phyloP scores from a whole-genome alignment of 2,888 invertebrate species.

The Tetheella fluctuosa region DNA sequence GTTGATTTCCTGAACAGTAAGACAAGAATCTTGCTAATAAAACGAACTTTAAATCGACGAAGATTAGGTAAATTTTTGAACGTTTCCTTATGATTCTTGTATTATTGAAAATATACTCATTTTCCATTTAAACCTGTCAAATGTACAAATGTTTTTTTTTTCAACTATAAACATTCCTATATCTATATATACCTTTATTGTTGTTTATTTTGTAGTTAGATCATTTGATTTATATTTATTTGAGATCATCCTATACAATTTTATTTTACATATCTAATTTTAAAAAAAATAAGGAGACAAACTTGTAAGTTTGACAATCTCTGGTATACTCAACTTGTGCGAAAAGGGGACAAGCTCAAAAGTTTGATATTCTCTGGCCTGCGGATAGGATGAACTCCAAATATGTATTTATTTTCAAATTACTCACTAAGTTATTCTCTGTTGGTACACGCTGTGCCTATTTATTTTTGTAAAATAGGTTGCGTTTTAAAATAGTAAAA shows the following conservation, averaged over 20 bases:
- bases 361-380: neutral
- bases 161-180: constrained; percentile 1
- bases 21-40: neutral
- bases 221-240: neutral
- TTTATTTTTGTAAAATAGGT: constrained; percentile 8
- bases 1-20: too few species aligned
- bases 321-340: neutral
- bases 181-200: constrained; percentile 5
- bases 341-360: neutral
- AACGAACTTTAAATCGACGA: neutral
- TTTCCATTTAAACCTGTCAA: neutral
- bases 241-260: neutral
- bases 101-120: constrained; percentile 4
- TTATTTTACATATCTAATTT: neutral
- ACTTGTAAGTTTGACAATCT: neutral
- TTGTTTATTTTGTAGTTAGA: constrained; percentile 10
- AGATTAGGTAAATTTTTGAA: neutral
- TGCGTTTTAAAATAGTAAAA: constrained; percentile 1
- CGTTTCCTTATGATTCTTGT: neutral
- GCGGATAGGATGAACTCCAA: neutral
- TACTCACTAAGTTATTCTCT: neutral
- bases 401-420: neutral
- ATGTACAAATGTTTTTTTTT: neutral
- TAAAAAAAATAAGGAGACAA: neutral
- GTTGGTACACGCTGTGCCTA: neutral